These are phyloP conservation scores for Catostylus mosaicus DNA, from an alignment of 30 jellyfish, hydroid and myxozoan genomes.

Conservation along the genomic window DNA sequence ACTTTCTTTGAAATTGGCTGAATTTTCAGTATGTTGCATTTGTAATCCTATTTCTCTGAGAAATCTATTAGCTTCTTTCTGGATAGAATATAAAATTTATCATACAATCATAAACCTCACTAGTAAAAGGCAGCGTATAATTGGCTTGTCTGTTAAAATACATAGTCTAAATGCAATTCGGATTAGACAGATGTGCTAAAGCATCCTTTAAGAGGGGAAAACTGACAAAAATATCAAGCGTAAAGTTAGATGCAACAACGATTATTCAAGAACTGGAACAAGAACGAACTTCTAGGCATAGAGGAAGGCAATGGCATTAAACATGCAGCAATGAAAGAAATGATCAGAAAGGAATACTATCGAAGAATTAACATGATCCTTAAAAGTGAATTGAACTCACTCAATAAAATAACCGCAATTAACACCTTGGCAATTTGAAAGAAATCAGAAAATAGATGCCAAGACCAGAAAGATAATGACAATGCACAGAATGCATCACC, in stretches of 20 bases:
- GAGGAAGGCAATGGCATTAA: not conserved
- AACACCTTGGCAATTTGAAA: not conserved
- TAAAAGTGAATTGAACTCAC: not conserved
- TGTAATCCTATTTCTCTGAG: too few species aligned
- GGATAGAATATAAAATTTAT: too few species aligned
- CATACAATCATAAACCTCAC: too few species aligned
- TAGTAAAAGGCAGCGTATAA: too few species aligned
- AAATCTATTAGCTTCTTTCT: too few species aligned
- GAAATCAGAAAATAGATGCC: not conserved
- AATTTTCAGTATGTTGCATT: too few species aligned
- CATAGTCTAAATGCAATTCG: too few species aligned
- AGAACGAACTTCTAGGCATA: not conserved
- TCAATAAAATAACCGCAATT: not conserved
- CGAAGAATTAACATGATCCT: not conserved
- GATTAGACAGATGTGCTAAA: too few species aligned
- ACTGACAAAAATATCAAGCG: not conserved
- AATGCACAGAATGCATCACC: conserved; percentile 5
- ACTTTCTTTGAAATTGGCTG: too few species aligned
- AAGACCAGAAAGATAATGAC: not conserved
- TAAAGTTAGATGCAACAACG: not conserved
- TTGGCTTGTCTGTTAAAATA: too few species aligned
- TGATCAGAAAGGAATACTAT: not conserved
- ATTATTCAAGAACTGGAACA: not conserved
- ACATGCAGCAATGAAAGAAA: not conserved
- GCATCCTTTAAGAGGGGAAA: not conserved